Percentiles rank a stretch among this genome's conserved stretches.
Conservation (phyloP, 2,797 vertebrate species). For the Poeciliopsis gracilis region DNA sequence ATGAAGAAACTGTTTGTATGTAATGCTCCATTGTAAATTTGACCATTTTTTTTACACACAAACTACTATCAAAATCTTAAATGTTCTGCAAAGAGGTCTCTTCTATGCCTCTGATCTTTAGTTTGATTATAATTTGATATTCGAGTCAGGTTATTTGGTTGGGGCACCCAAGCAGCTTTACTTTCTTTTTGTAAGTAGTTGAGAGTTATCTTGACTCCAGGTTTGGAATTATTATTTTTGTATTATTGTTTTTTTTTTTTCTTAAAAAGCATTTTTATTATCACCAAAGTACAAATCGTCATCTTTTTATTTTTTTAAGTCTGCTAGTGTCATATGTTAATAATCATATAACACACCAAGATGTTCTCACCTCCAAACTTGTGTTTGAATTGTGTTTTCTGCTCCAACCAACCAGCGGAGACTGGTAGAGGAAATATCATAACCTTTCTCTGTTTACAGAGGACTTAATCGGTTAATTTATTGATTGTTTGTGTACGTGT, state of each 20-base stretch:
- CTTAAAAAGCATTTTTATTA: background rate
- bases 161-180: background rate
- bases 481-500: background rate
- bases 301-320: background rate
- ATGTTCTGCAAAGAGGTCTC: background rate
- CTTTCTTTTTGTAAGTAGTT: background rate
- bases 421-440: background rate
- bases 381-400: background rate
- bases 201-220: background rate
- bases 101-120: background rate
- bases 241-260: background rate
- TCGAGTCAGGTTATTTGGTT: background rate
- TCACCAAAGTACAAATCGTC: background rate
- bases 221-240: background rate
- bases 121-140: background rate
- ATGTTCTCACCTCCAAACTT: background rate
- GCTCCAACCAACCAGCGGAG: background rate
- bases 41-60: background rate
- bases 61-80: background rate
- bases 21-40: background rate
- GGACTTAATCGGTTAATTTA: background rate
- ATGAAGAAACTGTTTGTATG: background rate
- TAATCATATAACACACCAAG: background rate
- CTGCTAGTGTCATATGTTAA: background rate
- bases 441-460: background rate